Percentiles rank a stretch among this genome's conserved stretches.
Evolutionary conservation across 2,797 vertebrate species (phyloP).

Genomic region (Cuculus canorus): DNA sequence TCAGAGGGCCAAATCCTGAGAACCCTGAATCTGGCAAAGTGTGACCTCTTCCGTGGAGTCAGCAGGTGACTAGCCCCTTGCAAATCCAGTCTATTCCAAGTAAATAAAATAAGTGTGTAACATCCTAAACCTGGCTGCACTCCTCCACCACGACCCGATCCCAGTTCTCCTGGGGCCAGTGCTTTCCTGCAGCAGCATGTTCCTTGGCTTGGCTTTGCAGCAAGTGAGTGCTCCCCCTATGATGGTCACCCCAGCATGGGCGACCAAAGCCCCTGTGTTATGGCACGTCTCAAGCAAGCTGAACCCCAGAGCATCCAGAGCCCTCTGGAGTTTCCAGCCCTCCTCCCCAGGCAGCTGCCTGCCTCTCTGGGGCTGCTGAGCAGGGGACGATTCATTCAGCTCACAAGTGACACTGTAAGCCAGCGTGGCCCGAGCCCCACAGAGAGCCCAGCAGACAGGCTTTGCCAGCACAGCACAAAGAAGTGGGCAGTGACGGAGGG

Average conservation of each 20-base stretch:
- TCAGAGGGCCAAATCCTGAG: neutral
- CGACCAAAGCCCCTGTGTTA: fast-evolving
- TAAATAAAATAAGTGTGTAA: neutral
- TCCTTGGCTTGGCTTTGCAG: fast-evolving
- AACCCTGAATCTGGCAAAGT: neutral
- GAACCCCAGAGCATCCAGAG: neutral
- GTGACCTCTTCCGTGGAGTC: neutral
- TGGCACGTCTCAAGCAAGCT: neutral
- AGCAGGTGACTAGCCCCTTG: neutral
- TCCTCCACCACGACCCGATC: neutral
- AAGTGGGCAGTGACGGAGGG: neutral
- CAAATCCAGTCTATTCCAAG: neutral
- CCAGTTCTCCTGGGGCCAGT: neutral
- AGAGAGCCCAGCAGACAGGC: neutral
- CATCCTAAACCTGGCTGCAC: neutral
- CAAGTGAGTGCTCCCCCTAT: neutral
- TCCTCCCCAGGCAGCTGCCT: neutral
- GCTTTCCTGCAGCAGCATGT: neutral
- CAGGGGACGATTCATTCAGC: neutral
- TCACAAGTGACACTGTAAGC: neutral
- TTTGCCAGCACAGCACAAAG: neutral
- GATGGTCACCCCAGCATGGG: neutral
- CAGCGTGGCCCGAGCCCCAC: fast-evolving
- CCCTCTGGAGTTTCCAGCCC: neutral
- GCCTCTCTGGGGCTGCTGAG: neutral